Evolutionary conservation across 2,797 vertebrate species (phyloP).

Genomic region (Peromyscus aztecus): DNA sequence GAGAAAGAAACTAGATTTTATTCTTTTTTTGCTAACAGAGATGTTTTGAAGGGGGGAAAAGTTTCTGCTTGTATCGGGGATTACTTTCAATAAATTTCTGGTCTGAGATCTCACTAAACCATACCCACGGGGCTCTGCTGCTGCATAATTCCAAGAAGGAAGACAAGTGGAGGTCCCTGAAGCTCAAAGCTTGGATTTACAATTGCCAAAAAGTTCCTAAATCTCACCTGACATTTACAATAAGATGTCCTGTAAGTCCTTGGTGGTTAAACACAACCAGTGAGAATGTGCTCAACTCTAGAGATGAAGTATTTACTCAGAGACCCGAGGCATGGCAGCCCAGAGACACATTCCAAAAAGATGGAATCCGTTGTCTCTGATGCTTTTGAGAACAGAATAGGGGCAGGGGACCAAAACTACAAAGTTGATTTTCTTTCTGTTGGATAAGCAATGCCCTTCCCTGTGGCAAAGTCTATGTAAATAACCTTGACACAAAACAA

Average conservation of each 20-base stretch:
- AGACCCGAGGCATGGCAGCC: background rate
- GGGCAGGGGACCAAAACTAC: background rate
- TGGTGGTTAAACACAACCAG: background rate
- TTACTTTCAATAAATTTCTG: conserved; percentile 78
- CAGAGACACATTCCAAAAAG: conserved; percentile 26
- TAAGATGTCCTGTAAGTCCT: conserved; percentile 38
- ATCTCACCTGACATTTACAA: conserved; percentile 60
- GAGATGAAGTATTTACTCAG: background rate
- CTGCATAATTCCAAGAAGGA: conserved; percentile 72
- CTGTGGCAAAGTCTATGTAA: conserved; percentile 73
- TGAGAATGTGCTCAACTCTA: background rate
- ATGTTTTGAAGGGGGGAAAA: conserved; percentile 55
- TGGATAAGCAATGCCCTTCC: conserved; percentile 72
- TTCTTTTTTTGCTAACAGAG: conserved; percentile 76
- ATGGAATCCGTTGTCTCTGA: conserved; percentile 38
- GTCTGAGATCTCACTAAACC: conserved; percentile 70
- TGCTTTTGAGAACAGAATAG: conserved; percentile 1
- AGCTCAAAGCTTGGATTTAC: conserved; percentile 76
- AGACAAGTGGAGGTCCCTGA: conserved; percentile 64
- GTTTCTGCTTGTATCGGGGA: conserved; percentile 47
- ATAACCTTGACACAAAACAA: conserved; percentile 68
- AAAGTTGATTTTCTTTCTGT: conserved; percentile 61
- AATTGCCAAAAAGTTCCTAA: conserved; percentile 69
- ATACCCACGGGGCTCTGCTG: conserved; percentile 52
- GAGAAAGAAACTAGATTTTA: background rate